A percentile compares a stretch with the other conserved stretches of the same genome.
These are phyloP conservation scores for Clavelina lepadiformis DNA, from an alignment of 23 tunicate species.

Conservation along the genomic window DNA sequence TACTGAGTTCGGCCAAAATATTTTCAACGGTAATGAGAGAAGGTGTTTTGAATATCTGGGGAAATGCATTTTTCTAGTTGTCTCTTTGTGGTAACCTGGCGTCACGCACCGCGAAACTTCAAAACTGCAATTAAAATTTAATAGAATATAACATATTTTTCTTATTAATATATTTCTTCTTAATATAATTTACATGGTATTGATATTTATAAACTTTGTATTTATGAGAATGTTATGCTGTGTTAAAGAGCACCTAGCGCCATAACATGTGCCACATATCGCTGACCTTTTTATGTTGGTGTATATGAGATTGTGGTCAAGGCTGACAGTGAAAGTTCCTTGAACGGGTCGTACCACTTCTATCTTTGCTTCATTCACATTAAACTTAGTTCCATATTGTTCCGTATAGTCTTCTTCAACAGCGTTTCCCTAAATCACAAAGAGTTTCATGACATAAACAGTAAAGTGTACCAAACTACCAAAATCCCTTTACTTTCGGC, in stretches of 20 bases:
- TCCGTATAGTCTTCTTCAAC: slow-evolving; percentile 2
- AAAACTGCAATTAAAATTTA: slow-evolving; percentile 10
- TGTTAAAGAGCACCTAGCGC: too few relatives aligned
- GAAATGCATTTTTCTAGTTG: slow-evolving; percentile 10
- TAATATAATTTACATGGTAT: too few relatives aligned
- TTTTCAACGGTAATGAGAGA: slow-evolving; percentile 41
- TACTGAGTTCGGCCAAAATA: slow-evolving; percentile 32
- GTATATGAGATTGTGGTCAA: slow-evolving; percentile 66
- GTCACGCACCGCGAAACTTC: slow-evolving; percentile 44
- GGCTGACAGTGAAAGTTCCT: slow-evolving; percentile 68
- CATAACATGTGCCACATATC: too few relatives aligned
- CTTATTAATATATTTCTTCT: background rate
- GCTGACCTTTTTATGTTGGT: slow-evolving; percentile 79
- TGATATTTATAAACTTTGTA: too few relatives aligned
- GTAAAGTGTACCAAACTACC: too few relatives aligned
- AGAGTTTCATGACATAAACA: too few relatives aligned
- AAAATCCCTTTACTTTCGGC: too few relatives aligned
- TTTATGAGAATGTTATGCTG: too few relatives aligned
- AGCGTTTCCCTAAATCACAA: background rate
- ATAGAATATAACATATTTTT: too few relatives aligned
- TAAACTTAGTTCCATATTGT: slow-evolving; percentile 28
- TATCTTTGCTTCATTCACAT: slow-evolving; percentile 53
- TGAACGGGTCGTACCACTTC: slow-evolving; percentile 70
- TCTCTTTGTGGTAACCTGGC: slow-evolving; percentile 32
- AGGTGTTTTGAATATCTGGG: slow-evolving; percentile 2